Conservation (phyloP, 37 sponge, comb jelly and placozoan species). For the Geodia barretti region DNA sequence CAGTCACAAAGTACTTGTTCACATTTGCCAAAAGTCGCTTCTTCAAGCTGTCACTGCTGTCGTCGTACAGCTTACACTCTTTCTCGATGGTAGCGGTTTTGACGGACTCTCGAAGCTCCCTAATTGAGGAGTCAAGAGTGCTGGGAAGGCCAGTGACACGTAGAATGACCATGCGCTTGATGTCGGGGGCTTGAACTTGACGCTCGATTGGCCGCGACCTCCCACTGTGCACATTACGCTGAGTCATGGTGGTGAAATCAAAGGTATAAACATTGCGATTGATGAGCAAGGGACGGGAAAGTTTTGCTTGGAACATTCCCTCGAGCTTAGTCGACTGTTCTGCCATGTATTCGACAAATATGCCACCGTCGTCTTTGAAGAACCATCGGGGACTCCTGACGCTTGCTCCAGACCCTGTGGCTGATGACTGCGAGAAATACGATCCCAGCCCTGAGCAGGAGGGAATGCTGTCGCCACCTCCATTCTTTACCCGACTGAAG, state of each 20-base stretch:
- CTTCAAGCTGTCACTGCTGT: background rate
- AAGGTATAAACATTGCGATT: slow-evolving; percentile 2
- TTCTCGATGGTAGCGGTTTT: background rate
- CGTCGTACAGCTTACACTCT: background rate
- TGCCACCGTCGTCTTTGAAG: background rate
- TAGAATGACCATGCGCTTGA: background rate
- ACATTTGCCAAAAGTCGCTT: background rate
- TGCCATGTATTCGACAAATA: background rate
- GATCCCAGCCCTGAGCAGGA: background rate
- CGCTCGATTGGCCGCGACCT: background rate
- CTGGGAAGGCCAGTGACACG: background rate
- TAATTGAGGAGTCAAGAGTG: background rate
- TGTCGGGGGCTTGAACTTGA: background rate
- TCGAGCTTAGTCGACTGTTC: slow-evolving; percentile 1
- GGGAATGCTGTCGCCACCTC: background rate
- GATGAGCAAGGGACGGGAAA: background rate
- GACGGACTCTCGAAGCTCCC: background rate
- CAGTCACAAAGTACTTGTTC: background rate
- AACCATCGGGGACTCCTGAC: background rate
- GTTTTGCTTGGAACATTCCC: background rate
- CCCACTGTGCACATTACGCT: background rate
- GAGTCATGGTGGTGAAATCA: slow-evolving; percentile 13
- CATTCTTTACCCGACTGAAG: background rate
- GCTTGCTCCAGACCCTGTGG: background rate
- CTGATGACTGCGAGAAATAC: background rate